Conservation (phyloP, 2,888 invertebrate species). For the Chloromyia formosa region DNA sequence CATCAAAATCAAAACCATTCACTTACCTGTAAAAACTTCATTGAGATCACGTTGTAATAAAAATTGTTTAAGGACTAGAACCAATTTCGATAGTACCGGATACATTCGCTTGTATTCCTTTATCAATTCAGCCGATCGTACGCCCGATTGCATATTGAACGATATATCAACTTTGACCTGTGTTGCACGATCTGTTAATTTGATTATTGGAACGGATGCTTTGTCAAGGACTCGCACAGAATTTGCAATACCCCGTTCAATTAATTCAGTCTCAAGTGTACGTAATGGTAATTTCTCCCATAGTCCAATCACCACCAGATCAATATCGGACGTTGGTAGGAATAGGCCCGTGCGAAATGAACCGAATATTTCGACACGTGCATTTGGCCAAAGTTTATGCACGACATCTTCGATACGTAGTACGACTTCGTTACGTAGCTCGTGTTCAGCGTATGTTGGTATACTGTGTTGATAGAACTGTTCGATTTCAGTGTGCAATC, state of each 20-base stretch:
- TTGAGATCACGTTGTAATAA: conserved; percentile 96
- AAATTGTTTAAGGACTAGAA: conserved; percentile 98
- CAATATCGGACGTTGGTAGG: conserved; percentile 91
- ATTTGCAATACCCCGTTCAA: conserved; percentile 89
- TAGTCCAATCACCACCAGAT: conserved; percentile 78
- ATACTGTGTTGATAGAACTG: conserved; percentile 96
- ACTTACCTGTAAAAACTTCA: conserved; percentile 91
- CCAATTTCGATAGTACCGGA: conserved; percentile 91
- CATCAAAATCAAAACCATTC: conserved; percentile 9
- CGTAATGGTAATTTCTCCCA: conserved; percentile 92
- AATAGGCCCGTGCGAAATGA: conserved; percentile 97
- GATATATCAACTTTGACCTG: conserved; percentile 96
- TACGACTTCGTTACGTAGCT: conserved; percentile 88
- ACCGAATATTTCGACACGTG: conserved; percentile 96
- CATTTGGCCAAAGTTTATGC: conserved; percentile 89
- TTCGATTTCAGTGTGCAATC: conserved; percentile 96
- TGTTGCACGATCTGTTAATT: conserved; percentile 86
- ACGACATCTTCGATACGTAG: conserved; percentile 88
- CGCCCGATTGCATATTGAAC: conserved; percentile 98
- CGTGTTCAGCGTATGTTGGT: conserved; percentile 90
- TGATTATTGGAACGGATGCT: conserved; percentile 98
- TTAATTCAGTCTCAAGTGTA: conserved; percentile 89
- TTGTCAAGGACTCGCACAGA: conserved; percentile 96
- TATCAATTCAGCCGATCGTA: conserved; percentile 95
- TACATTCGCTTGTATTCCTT: conserved; percentile 88